These are phyloP conservation scores for Plumapathes pennacea DNA, from an alignment of 92 coral and sea anemone genomes.

Conservation along the genomic window DNA sequence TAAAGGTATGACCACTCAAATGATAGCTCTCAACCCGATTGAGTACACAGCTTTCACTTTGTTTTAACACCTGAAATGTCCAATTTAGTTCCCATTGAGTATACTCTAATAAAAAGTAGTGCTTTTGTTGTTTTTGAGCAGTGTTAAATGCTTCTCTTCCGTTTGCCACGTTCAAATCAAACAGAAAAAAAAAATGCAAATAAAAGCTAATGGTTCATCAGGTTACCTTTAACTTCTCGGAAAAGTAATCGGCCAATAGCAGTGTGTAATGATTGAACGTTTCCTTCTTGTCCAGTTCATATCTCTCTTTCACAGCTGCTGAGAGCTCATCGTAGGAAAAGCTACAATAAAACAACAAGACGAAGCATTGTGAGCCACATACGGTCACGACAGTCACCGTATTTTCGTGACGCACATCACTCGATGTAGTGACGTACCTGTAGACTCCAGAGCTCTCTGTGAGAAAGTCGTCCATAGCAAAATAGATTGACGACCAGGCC, in stretches of 20 bases:
- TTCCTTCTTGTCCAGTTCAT: slow-evolving; percentile 47
- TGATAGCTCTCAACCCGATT: too few relatives aligned
- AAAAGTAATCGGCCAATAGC: slow-evolving; percentile 62
- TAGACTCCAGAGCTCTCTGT: slow-evolving; percentile 77
- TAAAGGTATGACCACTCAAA: too few relatives aligned
- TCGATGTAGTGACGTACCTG: slow-evolving; percentile 53
- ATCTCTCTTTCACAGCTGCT: slow-evolving; percentile 62
- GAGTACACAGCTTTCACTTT: too few relatives aligned
- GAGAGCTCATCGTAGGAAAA: slow-evolving; percentile 77
- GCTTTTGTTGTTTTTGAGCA: too few relatives aligned
- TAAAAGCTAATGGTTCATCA: neutral
- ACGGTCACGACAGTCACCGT: too few relatives aligned
- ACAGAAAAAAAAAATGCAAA: neutral
- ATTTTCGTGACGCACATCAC: neutral
- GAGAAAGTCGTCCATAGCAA: slow-evolving; percentile 82
- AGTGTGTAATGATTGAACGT: slow-evolving; percentile 45
- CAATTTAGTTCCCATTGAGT: too few relatives aligned
- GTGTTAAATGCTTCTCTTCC: too few relatives aligned
- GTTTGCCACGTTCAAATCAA: neutral
- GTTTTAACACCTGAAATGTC: too few relatives aligned
- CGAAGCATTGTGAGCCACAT: neutral
- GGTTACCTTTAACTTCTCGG: slow-evolving; percentile 58
- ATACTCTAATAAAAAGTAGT: too few relatives aligned
- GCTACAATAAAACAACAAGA: slow-evolving; percentile 26
- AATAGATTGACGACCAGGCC: slow-evolving; percentile 82